These are phyloP conservation scores for Synanthedon andrenaeformis DNA, from an alignment of 2,888 invertebrate species.

Conservation along the genomic window DNA sequence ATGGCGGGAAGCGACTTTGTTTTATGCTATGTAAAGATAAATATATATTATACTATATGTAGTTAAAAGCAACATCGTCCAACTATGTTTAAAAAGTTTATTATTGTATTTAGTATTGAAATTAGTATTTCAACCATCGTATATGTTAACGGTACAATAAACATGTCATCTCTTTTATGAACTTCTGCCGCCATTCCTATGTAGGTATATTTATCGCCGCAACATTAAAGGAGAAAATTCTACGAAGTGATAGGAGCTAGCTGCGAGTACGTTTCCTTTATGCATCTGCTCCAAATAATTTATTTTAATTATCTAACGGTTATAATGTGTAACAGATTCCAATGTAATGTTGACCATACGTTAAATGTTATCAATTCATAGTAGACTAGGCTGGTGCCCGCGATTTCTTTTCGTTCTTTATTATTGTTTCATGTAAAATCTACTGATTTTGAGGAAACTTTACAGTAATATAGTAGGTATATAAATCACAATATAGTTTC, in stretches of 20 bases:
- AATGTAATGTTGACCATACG: not conserved
- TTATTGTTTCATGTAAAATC: too few relatives aligned
- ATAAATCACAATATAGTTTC: too few relatives aligned
- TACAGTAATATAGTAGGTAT: too few relatives aligned
- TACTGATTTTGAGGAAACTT: too few relatives aligned
- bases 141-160: not conserved
- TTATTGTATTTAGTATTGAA: too few relatives aligned
- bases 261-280: not conserved
- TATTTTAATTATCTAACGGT: not conserved
- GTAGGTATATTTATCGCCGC: not conserved
- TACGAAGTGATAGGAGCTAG: not conserved
- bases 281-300: not conserved
- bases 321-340: not conserved
- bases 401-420: too few relatives aligned
- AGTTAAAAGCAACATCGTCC: too few relatives aligned
- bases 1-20: too few relatives aligned
- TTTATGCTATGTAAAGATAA: too few relatives aligned
- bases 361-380: not conserved
- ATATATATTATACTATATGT: too few relatives aligned
- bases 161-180: not conserved
- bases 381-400: not conserved
- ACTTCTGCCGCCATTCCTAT: not conserved
- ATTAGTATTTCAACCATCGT: too few relatives aligned
- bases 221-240: not conserved
- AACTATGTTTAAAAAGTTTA: too few relatives aligned